phyloP scores from a whole-genome alignment of 1,140 invertebrate genomes.

The Berghia stephanieae region DNA sequence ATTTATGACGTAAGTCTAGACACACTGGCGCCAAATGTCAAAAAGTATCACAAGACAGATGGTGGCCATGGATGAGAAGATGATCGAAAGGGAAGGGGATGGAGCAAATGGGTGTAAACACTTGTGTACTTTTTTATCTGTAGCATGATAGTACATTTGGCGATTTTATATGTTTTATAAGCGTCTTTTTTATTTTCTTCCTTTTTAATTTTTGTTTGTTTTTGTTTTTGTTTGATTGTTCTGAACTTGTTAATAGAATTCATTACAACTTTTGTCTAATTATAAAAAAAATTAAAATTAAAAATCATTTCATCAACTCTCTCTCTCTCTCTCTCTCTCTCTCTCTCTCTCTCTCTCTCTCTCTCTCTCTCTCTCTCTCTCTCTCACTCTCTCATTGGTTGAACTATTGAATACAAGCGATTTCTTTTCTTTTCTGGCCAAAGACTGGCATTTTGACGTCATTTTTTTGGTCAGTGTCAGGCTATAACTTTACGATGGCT shows the following conservation, averaged over 20 bases:
- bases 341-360: conserved; percentile 8
- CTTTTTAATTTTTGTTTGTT: too few species aligned
- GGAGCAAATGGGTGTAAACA: too few species aligned
- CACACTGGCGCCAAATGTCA: too few species aligned
- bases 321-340: conserved; percentile 13
- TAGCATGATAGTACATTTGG: too few species aligned
- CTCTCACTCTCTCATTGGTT: neutral
- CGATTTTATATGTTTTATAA: too few species aligned
- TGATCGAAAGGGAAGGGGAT: too few species aligned
- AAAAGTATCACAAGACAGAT: too few species aligned
- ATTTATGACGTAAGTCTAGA: too few species aligned
- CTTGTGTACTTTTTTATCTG: too few species aligned
- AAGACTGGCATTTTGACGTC: neutral
- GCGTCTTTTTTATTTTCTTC: too few species aligned
- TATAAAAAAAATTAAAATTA: too few species aligned
- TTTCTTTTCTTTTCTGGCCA: neutral
- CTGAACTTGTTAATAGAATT: neutral
- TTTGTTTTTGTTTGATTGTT: neutral
- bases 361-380: neutral
- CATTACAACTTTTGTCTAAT: neutral
- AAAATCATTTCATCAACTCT: neutral
- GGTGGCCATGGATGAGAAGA: too few species aligned
- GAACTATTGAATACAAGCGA: neutral
- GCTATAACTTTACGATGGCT: neutral
- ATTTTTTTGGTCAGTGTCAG: neutral